Evolutionary conservation across 2,888 invertebrate species (phyloP).

Genomic region (Galerucella nymphaeae): DNA sequence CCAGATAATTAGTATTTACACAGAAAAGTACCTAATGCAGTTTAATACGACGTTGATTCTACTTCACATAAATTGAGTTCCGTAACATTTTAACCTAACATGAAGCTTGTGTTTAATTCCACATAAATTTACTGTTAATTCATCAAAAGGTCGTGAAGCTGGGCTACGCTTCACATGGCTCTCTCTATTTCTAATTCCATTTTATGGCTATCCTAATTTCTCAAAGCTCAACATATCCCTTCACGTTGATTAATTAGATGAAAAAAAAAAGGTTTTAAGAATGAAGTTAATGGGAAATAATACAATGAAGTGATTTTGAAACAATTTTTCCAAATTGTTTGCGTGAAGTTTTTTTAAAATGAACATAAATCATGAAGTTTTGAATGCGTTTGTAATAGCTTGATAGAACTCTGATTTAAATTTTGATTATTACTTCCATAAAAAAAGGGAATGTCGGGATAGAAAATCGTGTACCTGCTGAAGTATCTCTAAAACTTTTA

Average conservation of each 20-base stretch:
- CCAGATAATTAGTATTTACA: no score
- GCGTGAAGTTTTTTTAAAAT: no score
- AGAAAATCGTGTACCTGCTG: slow-evolving; percentile 3
- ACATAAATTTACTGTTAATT: slow-evolving; percentile 5
- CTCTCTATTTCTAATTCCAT: slow-evolving; percentile 20
- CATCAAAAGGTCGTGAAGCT: slow-evolving; percentile 8
- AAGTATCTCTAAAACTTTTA: slow-evolving; percentile 1
- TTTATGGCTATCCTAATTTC: slow-evolving; percentile 28
- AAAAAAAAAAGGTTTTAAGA: neutral
- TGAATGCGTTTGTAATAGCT: neutral
- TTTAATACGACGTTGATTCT: neutral
- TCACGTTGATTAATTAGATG: slow-evolving; percentile 15
- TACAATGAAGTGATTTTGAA: neutral
- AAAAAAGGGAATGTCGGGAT: neutral
- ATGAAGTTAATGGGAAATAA: neutral
- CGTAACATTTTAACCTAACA: neutral
- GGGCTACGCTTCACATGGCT: neutral
- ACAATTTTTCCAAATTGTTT: no score
- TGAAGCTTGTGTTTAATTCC: neutral
- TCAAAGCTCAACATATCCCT: slow-evolving; percentile 14
- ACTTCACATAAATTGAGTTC: neutral
- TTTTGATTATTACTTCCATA: neutral
- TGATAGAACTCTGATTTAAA: neutral
- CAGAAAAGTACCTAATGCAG: no score
- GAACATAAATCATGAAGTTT: neutral